Percentiles rank a stretch among this genome's conserved stretches.
Conservation (phyloP, 2,797 vertebrate genomes). For the Artibeus jamaicensis region DNA sequence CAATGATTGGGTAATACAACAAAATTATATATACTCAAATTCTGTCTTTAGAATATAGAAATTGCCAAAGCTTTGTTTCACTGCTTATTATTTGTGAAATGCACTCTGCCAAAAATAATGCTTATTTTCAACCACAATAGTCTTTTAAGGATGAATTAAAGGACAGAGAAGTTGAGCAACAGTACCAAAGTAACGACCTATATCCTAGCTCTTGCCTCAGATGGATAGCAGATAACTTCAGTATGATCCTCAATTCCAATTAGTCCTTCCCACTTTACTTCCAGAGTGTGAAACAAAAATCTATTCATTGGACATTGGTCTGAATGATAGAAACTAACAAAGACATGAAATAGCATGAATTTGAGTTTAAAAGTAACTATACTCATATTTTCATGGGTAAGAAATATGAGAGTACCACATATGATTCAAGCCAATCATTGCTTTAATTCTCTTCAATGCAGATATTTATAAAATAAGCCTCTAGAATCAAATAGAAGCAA, state of each 20-base stretch:
- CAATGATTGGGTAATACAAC: neutral
- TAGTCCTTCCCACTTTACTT: neutral
- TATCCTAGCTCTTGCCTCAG: neutral
- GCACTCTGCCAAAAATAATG: neutral
- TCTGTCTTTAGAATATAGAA: neutral
- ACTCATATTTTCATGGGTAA: neutral
- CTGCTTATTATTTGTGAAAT: conserved; percentile 23
- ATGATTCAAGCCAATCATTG: neutral
- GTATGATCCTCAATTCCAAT: neutral
- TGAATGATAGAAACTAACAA: neutral
- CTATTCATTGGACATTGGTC: neutral
- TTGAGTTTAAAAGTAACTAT: neutral
- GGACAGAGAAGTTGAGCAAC: neutral
- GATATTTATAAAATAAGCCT: neutral
- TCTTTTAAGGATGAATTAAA: neutral
- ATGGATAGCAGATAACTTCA: neutral
- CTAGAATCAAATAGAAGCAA: neutral
- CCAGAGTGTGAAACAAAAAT: neutral
- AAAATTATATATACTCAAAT: neutral
- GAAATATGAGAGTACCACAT: neutral
- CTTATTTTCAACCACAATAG: neutral
- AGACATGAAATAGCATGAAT: neutral
- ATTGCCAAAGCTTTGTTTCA: neutral
- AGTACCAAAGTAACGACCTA: neutral
- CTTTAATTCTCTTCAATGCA: neutral